A percentile compares a stretch with the other conserved stretches of the same genome.
Evolutionary conservation across 2,888 invertebrate genomes (phyloP).

Genomic region (Mythimna pallens): DNA sequence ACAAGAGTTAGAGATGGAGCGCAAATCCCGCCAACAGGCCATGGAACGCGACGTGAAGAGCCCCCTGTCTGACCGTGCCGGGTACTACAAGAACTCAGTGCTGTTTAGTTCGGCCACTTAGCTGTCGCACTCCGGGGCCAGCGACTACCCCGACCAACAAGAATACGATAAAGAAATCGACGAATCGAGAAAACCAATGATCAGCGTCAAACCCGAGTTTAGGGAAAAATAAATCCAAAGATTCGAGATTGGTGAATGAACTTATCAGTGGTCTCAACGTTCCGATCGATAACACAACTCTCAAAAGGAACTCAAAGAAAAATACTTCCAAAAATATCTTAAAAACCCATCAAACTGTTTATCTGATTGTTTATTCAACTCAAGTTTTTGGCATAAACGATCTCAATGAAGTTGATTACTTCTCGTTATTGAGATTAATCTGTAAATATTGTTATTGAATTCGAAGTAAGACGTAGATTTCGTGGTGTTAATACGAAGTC

Average conservation of each 20-base stretch:
- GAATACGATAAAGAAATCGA: slow-evolving; percentile 82
- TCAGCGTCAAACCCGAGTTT: slow-evolving; percentile 90
- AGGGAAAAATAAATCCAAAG: slow-evolving; percentile 87
- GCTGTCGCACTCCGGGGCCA: slow-evolving; percentile 85
- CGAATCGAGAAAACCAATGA: slow-evolving; percentile 87
- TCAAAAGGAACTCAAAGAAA: slow-evolving; percentile 50
- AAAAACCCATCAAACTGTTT: slow-evolving; percentile 68
- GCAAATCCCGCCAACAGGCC: slow-evolving; percentile 95
- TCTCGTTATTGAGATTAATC: slow-evolving; percentile 80
- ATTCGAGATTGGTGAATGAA: slow-evolving; percentile 70
- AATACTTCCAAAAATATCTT: slow-evolving; percentile 60
- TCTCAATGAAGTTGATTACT: slow-evolving; percentile 79
- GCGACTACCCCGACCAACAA: slow-evolving; percentile 82
- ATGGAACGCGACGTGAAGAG: slow-evolving; percentile 96
- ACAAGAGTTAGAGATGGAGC: slow-evolving; percentile 96
- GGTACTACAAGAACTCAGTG: slow-evolving; percentile 97
- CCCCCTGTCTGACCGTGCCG: slow-evolving; percentile 94
- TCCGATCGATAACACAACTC: slow-evolving; percentile 54
- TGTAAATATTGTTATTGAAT: slow-evolving; percentile 89
- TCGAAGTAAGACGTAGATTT: slow-evolving; percentile 82
- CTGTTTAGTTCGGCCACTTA: slow-evolving; percentile 97
- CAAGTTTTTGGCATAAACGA: slow-evolving; percentile 77
- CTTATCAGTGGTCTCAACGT: slow-evolving; percentile 64
- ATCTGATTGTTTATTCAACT: slow-evolving; percentile 74
- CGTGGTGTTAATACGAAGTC: slow-evolving; percentile 79